Evolutionary conservation across 2,888 invertebrate species (phyloP).

Genomic region (Apoda limacodes): DNA sequence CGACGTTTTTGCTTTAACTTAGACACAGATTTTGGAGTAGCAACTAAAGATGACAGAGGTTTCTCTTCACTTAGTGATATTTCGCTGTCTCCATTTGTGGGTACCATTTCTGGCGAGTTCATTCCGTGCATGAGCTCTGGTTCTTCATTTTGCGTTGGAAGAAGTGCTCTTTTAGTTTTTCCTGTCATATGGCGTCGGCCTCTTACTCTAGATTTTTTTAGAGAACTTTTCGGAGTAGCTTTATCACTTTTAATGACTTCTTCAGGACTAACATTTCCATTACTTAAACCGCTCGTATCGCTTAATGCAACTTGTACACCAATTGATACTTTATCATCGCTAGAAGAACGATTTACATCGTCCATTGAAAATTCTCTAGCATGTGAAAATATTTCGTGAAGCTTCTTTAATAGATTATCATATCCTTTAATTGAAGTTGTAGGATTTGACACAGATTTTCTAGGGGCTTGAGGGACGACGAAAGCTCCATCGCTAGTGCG

Average conservation of each 20-base stretch:
- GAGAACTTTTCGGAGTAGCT: constrained; percentile 63
- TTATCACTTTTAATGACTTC: constrained; percentile 51
- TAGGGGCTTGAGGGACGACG: constrained; percentile 59
- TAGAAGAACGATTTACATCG: constrained; percentile 36
- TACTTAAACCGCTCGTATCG: constrained; percentile 31
- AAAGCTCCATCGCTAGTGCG: constrained; percentile 61
- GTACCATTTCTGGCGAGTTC: constrained; percentile 63
- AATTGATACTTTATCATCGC: constrained; percentile 52
- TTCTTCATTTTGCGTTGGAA: constrained; percentile 57
- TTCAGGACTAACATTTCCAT: constrained; percentile 57
- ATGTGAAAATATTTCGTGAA: constrained; percentile 56
- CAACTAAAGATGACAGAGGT: constrained; percentile 36
- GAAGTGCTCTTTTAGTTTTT: constrained; percentile 52
- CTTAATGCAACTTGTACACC: constrained; percentile 48
- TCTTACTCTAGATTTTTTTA: constrained; percentile 55
- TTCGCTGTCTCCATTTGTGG: constrained; percentile 44
- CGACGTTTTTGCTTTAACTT: constrained; percentile 54
- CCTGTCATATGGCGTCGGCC: constrained; percentile 52
- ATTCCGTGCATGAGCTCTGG: constrained; percentile 54
- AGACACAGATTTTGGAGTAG: constrained; percentile 53
- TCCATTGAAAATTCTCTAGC: constrained; percentile 41
- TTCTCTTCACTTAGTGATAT: constrained; percentile 50
- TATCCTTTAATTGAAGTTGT: constrained; percentile 54
- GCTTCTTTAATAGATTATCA: constrained; percentile 49
- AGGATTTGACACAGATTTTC: constrained; percentile 50